Percentiles rank a stretch among this genome's conserved stretches.
phyloP scores from a whole-genome alignment of 2,888 invertebrate species.

The Watsonalla binaria region DNA sequence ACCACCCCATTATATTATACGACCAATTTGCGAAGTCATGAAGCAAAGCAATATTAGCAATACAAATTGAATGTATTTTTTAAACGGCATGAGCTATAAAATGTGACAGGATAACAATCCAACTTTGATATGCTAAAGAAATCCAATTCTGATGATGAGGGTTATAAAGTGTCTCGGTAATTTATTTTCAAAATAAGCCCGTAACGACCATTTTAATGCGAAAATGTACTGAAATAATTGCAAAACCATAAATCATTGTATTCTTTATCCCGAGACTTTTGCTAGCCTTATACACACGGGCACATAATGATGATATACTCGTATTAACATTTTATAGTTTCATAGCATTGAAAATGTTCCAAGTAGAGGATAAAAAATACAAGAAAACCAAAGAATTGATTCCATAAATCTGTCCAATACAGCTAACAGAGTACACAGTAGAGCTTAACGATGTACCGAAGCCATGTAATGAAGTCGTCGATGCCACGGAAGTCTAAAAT shows the following conservation, averaged over 20 bases:
- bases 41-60: neutral
- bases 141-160: slow-evolving; percentile 40
- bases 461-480: neutral
- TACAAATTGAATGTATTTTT: neutral
- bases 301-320: neutral
- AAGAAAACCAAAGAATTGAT: neutral
- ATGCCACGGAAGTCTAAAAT: neutral
- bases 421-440: neutral
- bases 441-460: neutral
- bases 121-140: slow-evolving; percentile 42
- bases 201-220: slow-evolving; percentile 6
- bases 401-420: neutral
- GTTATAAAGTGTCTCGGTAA: slow-evolving; percentile 12
- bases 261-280: neutral
- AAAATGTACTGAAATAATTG: neutral
- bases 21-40: slow-evolving; percentile 21
- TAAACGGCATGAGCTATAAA: slow-evolving; percentile 10
- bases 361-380: neutral
- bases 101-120: slow-evolving; percentile 17
- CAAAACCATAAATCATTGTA: neutral
- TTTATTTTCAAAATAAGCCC: slow-evolving; percentile 28
- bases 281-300: neutral
- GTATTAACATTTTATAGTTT: neutral
- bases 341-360: neutral
- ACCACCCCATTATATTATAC: slow-evolving; percentile 25